Percentiles rank a stretch among this genome's conserved stretches.
Conservation (phyloP, 2,113 vertebrate species). For the Stercorarius parasiticus region DNA sequence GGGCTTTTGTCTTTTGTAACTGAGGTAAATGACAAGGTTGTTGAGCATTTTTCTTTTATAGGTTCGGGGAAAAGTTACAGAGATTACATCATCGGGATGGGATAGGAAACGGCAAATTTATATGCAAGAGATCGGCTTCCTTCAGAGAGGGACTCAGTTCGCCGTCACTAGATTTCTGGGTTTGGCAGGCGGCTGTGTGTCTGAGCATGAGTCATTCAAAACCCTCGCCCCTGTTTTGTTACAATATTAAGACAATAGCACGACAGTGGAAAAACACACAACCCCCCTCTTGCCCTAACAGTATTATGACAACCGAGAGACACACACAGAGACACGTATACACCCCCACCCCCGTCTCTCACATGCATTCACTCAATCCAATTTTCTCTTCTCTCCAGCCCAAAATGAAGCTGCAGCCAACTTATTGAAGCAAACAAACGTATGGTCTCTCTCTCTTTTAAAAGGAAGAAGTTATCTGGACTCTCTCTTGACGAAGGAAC, state of each 20-base stretch:
- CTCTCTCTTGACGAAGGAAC: background rate
- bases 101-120: background rate
- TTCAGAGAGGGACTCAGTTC: background rate
- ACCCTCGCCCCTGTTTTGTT: background rate
- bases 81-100: background rate
- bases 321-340: background rate
- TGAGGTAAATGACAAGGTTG: background rate
- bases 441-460: background rate
- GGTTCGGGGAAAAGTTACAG: background rate
- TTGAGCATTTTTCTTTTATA: background rate
- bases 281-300: background rate
- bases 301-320: background rate
- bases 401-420: background rate
- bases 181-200: background rate
- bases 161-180: background rate
- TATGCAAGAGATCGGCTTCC: background rate
- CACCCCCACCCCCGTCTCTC: background rate
- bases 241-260: background rate
- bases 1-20: background rate
- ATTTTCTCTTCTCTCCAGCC: background rate
- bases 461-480: constrained; percentile 9
- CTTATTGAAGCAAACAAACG: constrained; percentile 20
- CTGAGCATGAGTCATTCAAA: background rate
- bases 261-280: background rate
- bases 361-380: background rate